Conservation (phyloP, 2,888 invertebrate genomes). For the Chironomus tentans region DNA sequence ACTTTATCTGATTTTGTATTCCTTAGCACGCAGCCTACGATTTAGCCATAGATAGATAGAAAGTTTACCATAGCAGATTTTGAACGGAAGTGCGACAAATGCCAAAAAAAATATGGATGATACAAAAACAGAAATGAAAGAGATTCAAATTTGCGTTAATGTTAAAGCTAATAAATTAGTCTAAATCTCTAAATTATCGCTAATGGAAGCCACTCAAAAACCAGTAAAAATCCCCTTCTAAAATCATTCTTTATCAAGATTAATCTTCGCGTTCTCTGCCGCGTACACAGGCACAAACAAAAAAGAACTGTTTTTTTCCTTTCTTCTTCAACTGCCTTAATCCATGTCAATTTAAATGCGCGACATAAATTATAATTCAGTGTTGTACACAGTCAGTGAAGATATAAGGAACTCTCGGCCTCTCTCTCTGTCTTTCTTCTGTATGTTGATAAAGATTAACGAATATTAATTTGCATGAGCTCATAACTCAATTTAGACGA, state of each 20-base stretch:
- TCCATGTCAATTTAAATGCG: constrained; percentile 7
- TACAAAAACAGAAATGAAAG: neutral
- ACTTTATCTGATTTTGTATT: too few relatives aligned
- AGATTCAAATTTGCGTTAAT: neutral
- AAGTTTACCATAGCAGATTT: neutral
- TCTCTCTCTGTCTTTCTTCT: neutral
- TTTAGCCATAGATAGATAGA: neutral
- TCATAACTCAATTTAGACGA: neutral
- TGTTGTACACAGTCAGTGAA: too few relatives aligned
- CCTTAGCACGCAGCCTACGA: too few relatives aligned
- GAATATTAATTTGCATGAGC: constrained; percentile 17
- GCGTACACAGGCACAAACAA: neutral
- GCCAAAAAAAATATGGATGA: neutral
- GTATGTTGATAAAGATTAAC: neutral
- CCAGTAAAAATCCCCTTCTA: neutral
- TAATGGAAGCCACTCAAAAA: constrained; percentile 4
- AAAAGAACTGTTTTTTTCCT: neutral
- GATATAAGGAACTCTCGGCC: neutral
- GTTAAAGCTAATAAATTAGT: neutral
- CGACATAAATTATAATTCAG: constrained; percentile 5
- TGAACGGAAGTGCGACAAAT: neutral
- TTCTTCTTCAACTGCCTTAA: neutral
- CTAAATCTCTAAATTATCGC: constrained; percentile 10
- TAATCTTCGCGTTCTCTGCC: neutral
- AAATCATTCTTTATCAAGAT: constrained; percentile 6